Conservation (phyloP, 2,888 invertebrate genomes). For the Didymodactylos carnosus region DNA sequence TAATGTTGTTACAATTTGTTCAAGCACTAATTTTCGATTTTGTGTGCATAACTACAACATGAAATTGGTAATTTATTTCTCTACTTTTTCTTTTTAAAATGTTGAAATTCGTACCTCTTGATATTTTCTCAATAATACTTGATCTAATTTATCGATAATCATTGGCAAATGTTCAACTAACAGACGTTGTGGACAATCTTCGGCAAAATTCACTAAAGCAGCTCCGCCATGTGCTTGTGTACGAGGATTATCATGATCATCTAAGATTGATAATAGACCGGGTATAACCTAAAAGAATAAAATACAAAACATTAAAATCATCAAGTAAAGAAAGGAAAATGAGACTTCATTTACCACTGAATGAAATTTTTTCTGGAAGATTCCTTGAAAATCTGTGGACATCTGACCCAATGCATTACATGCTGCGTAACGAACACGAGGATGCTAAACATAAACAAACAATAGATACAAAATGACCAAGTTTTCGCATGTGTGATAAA, state of each 20-base stretch:
- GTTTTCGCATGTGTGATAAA: not conserved
- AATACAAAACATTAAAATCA: not conserved
- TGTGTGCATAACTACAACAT: conserved; percentile 43
- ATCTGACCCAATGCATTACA: conserved; percentile 97
- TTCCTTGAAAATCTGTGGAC: conserved; percentile 91
- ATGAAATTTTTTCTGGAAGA: conserved; percentile 91
- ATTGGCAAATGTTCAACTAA: conserved; percentile 69
- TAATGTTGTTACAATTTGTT: conserved; percentile 93
- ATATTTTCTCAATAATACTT: conserved; percentile 20
- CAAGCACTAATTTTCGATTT: conserved; percentile 57
- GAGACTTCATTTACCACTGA: too few relatives aligned
- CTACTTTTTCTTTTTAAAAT: conserved; percentile 56
- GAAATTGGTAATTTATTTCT: not conserved
- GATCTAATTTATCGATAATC: conserved; percentile 59
- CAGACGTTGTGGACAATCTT: conserved; percentile 88
- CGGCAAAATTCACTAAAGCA: conserved; percentile 93
- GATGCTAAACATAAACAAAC: conserved; percentile 45
- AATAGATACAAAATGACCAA: not conserved
- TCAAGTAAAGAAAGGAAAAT: conserved; percentile 32
- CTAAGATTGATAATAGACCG: conserved; percentile 63
- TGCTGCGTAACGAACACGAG: conserved; percentile 78
- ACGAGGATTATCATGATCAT: conserved; percentile 71
- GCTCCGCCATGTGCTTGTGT: conserved; percentile 77
- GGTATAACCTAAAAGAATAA: conserved; percentile 51
- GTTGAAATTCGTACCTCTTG: conserved; percentile 49